Base-by-base conservation (phyloP, 2,797 vertebrate genomes). In the Pelodytes ibericus region DNA sequence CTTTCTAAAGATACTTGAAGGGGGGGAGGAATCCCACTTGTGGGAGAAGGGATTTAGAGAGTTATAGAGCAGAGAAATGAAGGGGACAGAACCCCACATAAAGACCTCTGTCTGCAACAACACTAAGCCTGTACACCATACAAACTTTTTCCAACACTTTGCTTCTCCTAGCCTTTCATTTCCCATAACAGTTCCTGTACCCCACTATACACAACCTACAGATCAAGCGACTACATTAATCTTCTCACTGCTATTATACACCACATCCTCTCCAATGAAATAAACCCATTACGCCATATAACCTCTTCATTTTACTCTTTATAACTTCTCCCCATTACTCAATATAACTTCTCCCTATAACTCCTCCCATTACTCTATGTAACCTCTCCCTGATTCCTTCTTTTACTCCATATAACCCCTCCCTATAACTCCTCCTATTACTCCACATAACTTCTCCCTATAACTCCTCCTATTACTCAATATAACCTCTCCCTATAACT, bases 41-140 rank as follows among this genome's bases (percentile, higher is more conserved):
- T 58, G 60, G 74, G 58, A 63, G 71, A 59, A 36, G 57, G 68
- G 51, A 72, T 77, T 72, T 71, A 26, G 27, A 36, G 62, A 72
- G 59, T 72, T 72, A 77, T 72, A 72, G 68, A 77, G 68, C 61
- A 72, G 61, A 72, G 69, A 22, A 36, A 44, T 20, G 67, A 77
- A 71, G 61, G 74, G 47, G 47, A 76, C 74, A 77, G 30, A 62
- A 41, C 66, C 41, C 58, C 74, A 70, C 74, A 75, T 56, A 62
- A 41, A 69, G 64, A 68, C 73, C 62, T 47, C 65, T 61, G 65
- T 75, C 74, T 69, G 57, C 41, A 49, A 30, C 29, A 47, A 36
- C 73, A 16, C 47, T 31, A 49, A 59, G 53, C 62, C 71, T 29
- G 44, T 41, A 58, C 49, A 24, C 4, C n/a, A 53, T 22, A 11